phyloP scores from a whole-genome alignment of 37 sponge, comb jelly and placozoan species.

The Lycopodina hypogea region DNA sequence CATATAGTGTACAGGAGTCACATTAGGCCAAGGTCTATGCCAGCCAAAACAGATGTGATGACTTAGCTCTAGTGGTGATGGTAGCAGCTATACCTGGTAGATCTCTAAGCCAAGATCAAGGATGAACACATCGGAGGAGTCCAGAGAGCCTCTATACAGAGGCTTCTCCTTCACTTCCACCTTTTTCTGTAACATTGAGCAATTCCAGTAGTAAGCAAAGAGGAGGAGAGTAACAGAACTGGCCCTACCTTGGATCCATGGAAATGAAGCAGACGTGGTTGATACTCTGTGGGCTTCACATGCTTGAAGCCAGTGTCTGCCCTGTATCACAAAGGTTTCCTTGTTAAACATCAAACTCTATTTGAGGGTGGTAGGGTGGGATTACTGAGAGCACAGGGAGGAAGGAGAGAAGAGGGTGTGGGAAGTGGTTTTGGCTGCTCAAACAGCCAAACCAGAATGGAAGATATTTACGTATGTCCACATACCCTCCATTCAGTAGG shows the following conservation, averaged over 20 bases:
- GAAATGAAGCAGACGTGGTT: conserved; percentile 86
- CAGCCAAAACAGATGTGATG: background rate
- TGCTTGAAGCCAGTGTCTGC: conserved; percentile 95
- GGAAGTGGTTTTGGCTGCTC: too few species aligned
- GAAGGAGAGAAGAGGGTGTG: background rate
- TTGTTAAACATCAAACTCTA: too few species aligned
- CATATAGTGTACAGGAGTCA: background rate
- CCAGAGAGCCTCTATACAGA: conserved; percentile 61
- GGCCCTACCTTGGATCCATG: conserved; percentile 70
- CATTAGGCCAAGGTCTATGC: background rate
- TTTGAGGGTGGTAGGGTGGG: too few species aligned
- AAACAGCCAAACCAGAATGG: too few species aligned
- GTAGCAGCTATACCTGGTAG: conserved; percentile 61
- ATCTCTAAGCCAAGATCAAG: conserved; percentile 87
- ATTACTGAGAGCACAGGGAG: too few species aligned
- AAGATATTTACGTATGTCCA: too few species aligned
- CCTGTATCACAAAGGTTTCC: conserved; percentile 27
- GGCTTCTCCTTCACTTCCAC: conserved; percentile 58
- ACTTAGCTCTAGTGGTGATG: background rate
- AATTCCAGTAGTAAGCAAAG: background rate
- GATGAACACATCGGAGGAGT: conserved; percentile 90
- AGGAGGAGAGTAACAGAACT: background rate
- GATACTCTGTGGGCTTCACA: conserved; percentile 90
- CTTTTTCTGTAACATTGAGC: conserved; percentile 34
- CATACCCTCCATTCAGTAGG: conserved; percentile 81